Conservation (phyloP, 2,888 invertebrate genomes). For the Lasius platythorax region DNA sequence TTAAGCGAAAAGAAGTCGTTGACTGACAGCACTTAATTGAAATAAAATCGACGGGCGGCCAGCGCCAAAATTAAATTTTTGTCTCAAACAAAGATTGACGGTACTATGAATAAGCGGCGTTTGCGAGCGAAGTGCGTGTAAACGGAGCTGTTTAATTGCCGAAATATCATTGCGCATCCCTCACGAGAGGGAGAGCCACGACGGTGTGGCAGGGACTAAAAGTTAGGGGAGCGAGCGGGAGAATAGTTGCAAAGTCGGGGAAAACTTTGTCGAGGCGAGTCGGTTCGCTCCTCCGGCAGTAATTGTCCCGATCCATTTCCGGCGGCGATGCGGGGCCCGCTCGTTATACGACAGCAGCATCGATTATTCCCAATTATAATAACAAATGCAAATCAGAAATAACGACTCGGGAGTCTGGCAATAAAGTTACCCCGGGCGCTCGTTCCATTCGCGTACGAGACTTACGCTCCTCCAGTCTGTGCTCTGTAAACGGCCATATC, state of each 20-base stretch:
- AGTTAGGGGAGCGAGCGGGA: conserved; percentile 44
- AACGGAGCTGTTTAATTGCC: conserved; percentile 53
- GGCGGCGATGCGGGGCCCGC: conserved; percentile 39
- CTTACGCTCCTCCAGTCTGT: neutral
- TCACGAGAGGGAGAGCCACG: conserved; percentile 12
- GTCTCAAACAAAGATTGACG: conserved; percentile 54
- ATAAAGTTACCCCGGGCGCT: conserved; percentile 81
- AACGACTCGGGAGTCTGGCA: conserved; percentile 81
- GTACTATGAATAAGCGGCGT: conserved; percentile 30
- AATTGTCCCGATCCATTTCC: conserved; percentile 80
- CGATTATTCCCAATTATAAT: conserved; percentile 85
- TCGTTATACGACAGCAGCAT: conserved; percentile 77
- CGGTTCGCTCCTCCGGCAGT: conserved; percentile 69
- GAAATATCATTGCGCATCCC: conserved; percentile 49
- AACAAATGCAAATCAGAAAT: conserved; percentile 85
- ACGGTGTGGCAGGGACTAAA: neutral
- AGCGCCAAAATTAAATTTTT: conserved; percentile 47
- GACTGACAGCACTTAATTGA: conserved; percentile 52
- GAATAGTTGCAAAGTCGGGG: conserved; percentile 60
- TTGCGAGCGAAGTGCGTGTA: conserved; percentile 46
- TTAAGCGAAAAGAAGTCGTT: conserved; percentile 49
- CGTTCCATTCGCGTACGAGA: conserved; percentile 61
- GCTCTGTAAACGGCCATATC: conserved; percentile 6
- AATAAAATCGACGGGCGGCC: conserved; percentile 45
- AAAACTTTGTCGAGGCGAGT: conserved; percentile 69